Evolutionary conservation across 2,113 vertebrate species (phyloP), one percentile per base, ranked within the genome.

Genomic region (Cercopithecus mona): DNA sequence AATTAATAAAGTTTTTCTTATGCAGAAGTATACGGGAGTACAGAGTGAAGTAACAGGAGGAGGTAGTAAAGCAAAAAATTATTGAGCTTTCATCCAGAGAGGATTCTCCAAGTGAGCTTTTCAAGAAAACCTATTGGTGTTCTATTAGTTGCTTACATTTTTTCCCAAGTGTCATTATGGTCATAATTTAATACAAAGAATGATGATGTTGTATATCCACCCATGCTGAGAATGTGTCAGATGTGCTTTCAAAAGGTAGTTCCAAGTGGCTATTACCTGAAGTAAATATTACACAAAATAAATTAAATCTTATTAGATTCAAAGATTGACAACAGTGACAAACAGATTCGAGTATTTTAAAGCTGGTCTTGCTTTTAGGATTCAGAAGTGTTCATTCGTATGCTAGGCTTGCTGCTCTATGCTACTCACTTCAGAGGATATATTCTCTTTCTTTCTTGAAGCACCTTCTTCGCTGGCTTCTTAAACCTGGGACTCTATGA

Each of bases 101-200:
- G 11, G 27, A 45, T 27, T 93, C 12, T 76, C 23, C 81, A 64
- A 94, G 45, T 40, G 38, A 66, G 52, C 13, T 23, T 93, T 40
- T 86, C 59, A 89, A 75, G 66, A 82, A 94, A 81, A 72, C 23
- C 61, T 22, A 93, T 3, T 80, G 55, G 25, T 38, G 59, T 55
- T 88, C 48, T 72, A 70, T 80, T 43, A 82, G 27, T 27, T 66
- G 76, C 79, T 66, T 82, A 72, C 50, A 59, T 84, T 96, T 85
- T 79, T 79, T 45, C 72, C n/a, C 27, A 96, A 45, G 17, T 88
- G 91, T 59, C n/a, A 27, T 25, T 76, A 40, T n/a, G 70, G 16
- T 92, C 48, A 76, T n/a, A 92, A 86, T 48, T 61, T 95, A 84
- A 95, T 40, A 38, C 48, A 87, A 92, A 80, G 75, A 82, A 79